Base-by-base conservation (phyloP, 35 echinoderm and acorn worm species). In the Strongylocentrotus purpuratus region DNA sequence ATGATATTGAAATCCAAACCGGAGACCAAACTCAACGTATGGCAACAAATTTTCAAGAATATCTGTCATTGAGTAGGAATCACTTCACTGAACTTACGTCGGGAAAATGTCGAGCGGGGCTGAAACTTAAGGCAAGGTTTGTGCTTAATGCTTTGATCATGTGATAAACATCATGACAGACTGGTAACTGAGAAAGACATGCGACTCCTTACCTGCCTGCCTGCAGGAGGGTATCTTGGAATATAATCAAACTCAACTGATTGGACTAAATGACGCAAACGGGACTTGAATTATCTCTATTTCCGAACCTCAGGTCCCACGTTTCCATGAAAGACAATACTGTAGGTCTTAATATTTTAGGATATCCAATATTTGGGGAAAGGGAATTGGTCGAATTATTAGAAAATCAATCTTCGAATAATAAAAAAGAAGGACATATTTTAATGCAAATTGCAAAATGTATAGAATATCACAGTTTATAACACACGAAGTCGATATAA, bases 151-250 rank as follows among this genome's bases (percentile, higher is more conserved):
- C 65, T 78, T 78, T 28, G 65, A 78, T 78, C 28, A 78, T 78
- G 65, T 78, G 65, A 78, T 78, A 78, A 78, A 78, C 65, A 78
- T 78, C 65, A 78, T 78, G 65, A 28, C 65, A 78, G 65, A 78
- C 65, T 22, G 65, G 65, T 78, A n/a, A 78, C 65, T 78, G 65
- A 78, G 65, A 78, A 22, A 78, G 22, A 78, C 25, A 28, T n/a
- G 65, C 20, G 65, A 78, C 8, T n/a, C 22, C 1, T n/a, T 28
- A 22, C 22, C 25, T 25, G 18, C 48, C n/a, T n/a, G n/a, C 28
- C 28, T 78, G 65, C 28, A 28, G 65, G 28, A 22, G 20, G n/a
- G 25, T 59, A 17, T 59, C 52, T 31, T 8, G 28, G 65, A n/a
- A 78, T 28, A 78, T 78, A 28, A 78, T 78, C 65, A 78, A 78